Base-by-base conservation (phyloP, 1,140 invertebrate genomes). In the Megalopta genalis region DNA sequence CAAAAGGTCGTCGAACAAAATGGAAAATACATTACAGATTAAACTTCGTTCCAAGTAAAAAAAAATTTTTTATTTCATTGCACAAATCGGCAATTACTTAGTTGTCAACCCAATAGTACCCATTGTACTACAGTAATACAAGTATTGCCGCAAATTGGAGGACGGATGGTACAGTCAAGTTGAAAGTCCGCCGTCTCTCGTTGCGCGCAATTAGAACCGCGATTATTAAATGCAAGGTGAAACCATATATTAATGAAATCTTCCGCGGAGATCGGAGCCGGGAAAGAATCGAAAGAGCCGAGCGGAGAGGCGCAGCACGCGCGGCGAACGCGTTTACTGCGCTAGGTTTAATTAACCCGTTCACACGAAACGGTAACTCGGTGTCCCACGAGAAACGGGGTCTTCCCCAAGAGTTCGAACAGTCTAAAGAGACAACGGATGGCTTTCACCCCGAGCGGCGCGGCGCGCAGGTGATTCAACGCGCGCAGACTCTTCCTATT, bases 391-490 rank as follows among this genome's bases (percentile, higher is more conserved):
- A 79, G 83, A 86, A 85, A 75, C 64, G 32, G 59, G 57, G 63
- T 39, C 71, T 67, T 85, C 46, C 52, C 59, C 59, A 9, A 73
- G 64, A 81, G 49, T 80, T 70, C 64, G 52, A 68, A 18, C 49
- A 72, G 82, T 66, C 80, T 77, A 66, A n/a, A 74, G 59, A 81
- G 68, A 77, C 69, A 83, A 80, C 72, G 59, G 39, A 77, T 59
- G 82, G n/a, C 83, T 85, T 85, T 85, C 83, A 84, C 83, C 67
- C 77, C n/a, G 54, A 37, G 42, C 10, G 42, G 42, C 42, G 42
- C 10, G 42, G 42, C 42, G 42, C 42, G 42, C 42, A 46, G 42
- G 42, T 46, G n/a, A 42, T 37, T 63, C 42, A 25, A 18, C n/a
- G 18, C 49, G 46, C 21, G 16, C 67, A 42, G 39, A 6, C n/a